A percentile compares a stretch with the other conserved stretches of the same genome.
These are phyloP conservation scores for Pterocles orientalis DNA, from an alignment of 2,113 vertebrate species.

Conservation along the genomic window DNA sequence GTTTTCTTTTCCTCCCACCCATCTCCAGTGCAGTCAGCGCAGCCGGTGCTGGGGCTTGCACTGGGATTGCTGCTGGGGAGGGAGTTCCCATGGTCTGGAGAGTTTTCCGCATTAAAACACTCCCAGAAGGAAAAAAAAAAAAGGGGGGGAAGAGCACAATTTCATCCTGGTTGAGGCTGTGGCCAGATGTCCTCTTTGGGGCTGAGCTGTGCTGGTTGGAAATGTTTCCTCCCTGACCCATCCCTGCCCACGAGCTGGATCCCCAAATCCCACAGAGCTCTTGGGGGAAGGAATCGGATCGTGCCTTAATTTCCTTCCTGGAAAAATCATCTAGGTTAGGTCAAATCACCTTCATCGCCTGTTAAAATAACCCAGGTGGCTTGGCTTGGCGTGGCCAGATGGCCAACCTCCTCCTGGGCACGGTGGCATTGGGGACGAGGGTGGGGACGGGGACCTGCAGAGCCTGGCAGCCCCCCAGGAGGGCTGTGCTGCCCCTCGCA, in stretches of 20 bases:
- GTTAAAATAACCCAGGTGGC: neutral
- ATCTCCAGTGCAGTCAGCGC: neutral
- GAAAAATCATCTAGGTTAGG: neutral
- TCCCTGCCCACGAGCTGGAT: neutral
- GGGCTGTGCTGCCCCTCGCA: fast-evolving
- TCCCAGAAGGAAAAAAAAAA: neutral
- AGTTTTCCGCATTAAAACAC: neutral
- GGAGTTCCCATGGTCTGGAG: neutral
- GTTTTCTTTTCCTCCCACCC: slow-evolving; percentile 29
- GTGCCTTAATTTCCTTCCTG: neutral
- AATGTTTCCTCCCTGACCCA: neutral
- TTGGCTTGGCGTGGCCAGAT: fast-evolving
- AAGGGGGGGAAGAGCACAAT: neutral
- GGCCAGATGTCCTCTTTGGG: neutral
- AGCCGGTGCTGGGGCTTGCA: neutral
- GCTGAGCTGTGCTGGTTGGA: neutral
- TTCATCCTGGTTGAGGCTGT: neutral
- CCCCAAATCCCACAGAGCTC: neutral
- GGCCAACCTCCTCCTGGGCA: fast-evolving
- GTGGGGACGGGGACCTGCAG: fast-evolving
- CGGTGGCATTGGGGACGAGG: fast-evolving
- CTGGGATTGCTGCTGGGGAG: neutral
- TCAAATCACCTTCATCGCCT: fast-evolving
- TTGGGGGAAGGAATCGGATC: fast-evolving
- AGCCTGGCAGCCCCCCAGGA: fast-evolving